Conservation (phyloP, 2,888 invertebrate species). For the Lissonota sp. region DNA sequence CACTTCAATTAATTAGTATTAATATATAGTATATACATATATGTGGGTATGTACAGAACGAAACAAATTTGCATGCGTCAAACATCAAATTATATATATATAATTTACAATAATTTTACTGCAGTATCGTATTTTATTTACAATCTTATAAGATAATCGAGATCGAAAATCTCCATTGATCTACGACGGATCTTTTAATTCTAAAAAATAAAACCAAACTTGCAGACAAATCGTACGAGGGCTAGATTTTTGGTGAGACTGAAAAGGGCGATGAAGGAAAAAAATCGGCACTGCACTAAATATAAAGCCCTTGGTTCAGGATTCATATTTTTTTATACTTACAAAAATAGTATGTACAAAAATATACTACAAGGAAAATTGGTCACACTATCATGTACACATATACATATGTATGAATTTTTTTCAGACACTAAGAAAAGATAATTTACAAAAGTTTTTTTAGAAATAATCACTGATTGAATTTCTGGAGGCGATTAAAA, state of each 20-base stretch:
- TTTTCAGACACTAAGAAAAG: no score
- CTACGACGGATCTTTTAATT: not conserved
- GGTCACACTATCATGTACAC: no score
- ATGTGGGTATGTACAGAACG: slow-evolving; percentile 38
- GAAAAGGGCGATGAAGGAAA: not conserved
- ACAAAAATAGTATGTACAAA: no score
- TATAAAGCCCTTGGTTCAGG: slow-evolving; percentile 2
- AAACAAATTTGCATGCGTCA: slow-evolving; percentile 39
- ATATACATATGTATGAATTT: no score
- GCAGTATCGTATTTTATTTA: slow-evolving; percentile 20
- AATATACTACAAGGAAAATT: no score
- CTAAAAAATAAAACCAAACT: slow-evolving; percentile 2
- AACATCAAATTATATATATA: slow-evolving; percentile 32
- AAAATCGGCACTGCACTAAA: not conserved
- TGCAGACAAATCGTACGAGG: slow-evolving; percentile 24
- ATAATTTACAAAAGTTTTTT: no score
- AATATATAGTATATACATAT: slow-evolving; percentile 18
- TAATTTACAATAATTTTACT: slow-evolving; percentile 34
- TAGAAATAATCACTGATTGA: no score
- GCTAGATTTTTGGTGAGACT: slow-evolving; percentile 56
- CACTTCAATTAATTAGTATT: slow-evolving; percentile 43
- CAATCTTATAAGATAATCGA: slow-evolving; percentile 17
- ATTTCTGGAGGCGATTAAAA: no score
- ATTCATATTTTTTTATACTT: not conserved
- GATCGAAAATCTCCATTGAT: not conserved